Conservation (phyloP, 1,140 invertebrate species). For the Gerris buenoi region DNA sequence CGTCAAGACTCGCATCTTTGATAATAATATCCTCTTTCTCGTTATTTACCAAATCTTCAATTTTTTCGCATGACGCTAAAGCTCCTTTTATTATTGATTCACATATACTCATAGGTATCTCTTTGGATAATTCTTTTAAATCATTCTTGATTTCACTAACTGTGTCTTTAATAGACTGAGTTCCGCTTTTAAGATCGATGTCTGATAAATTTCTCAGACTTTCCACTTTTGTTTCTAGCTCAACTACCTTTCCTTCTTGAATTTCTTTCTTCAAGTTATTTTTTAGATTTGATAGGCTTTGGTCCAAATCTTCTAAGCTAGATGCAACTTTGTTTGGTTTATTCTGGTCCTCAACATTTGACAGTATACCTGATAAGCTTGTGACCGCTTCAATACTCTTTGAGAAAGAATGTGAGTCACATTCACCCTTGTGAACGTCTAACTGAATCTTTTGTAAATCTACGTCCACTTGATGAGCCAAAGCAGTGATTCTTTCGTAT, state of each 20-base stretch:
- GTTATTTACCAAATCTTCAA: background rate
- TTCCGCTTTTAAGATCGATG: slow-evolving; percentile 16
- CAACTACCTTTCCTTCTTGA: background rate
- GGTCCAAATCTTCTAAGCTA: background rate
- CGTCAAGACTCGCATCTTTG: background rate
- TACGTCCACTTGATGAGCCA: background rate
- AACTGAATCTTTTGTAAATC: slow-evolving; percentile 5
- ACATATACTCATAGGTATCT: background rate
- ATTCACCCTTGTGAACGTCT: slow-evolving; percentile 2
- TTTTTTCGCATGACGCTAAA: background rate
- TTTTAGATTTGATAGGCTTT: background rate
- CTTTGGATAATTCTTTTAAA: slow-evolving; percentile 16
- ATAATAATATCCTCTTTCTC: background rate
- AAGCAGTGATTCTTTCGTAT: background rate
- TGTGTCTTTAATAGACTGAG: slow-evolving; percentile 18
- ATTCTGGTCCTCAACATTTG: background rate
- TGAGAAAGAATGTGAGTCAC: background rate
- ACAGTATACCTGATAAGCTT: background rate
- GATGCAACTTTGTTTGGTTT: background rate
- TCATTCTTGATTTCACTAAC: slow-evolving; percentile 16
- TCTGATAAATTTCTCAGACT: slow-evolving; percentile 9
- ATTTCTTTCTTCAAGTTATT: background rate
- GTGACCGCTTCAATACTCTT: background rate
- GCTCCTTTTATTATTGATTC: background rate
- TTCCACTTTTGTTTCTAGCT: slow-evolving; percentile 2